These are phyloP conservation scores for Microchrysa polita DNA, from an alignment of 2,888 invertebrate species.

Conservation along the genomic window DNA sequence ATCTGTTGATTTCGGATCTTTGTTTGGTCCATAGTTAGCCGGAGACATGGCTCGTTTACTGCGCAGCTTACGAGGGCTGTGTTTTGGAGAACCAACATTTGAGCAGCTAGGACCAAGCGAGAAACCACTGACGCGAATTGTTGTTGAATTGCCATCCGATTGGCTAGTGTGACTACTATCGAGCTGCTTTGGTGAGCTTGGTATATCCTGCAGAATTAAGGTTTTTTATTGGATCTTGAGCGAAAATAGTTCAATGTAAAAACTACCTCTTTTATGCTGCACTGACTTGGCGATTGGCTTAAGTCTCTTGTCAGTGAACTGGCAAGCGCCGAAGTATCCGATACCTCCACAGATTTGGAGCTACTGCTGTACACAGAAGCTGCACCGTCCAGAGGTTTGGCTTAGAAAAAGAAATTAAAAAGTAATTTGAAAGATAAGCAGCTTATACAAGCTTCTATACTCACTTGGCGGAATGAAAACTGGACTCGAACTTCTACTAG, in stretches of 20 bases:
- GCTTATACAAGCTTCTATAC: conserved; percentile 50
- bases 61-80: conserved; percentile 55
- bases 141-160: conserved; percentile 57
- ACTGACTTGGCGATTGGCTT: conserved; percentile 69
- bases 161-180: conserved; percentile 57
- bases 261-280: conserved; percentile 53
- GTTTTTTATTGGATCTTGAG: not conserved
- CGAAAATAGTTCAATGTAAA: not conserved
- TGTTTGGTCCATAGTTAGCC: conserved; percentile 25
- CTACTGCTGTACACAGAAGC: conserved; percentile 55
- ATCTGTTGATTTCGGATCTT: conserved; percentile 23
- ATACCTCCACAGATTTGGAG: conserved; percentile 58
- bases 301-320: conserved; percentile 72
- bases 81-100: conserved; percentile 61
- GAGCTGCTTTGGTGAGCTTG: conserved; percentile 46
- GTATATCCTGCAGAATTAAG: conserved; percentile 46
- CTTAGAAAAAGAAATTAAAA: conserved; percentile 35
- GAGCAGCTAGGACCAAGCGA: conserved; percentile 62
- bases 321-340: conserved; percentile 71
- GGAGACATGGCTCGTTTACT: conserved; percentile 51
- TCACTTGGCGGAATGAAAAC: conserved; percentile 69
- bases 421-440: no score
- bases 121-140: conserved; percentile 64
- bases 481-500: conserved; percentile 70
- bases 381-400: conserved; percentile 44